Evolutionary conservation across 53 echinoderm and acorn worm species (phyloP), one percentile per base, ranked within the genome.

Genomic region (Glandiceps talaboti): DNA sequence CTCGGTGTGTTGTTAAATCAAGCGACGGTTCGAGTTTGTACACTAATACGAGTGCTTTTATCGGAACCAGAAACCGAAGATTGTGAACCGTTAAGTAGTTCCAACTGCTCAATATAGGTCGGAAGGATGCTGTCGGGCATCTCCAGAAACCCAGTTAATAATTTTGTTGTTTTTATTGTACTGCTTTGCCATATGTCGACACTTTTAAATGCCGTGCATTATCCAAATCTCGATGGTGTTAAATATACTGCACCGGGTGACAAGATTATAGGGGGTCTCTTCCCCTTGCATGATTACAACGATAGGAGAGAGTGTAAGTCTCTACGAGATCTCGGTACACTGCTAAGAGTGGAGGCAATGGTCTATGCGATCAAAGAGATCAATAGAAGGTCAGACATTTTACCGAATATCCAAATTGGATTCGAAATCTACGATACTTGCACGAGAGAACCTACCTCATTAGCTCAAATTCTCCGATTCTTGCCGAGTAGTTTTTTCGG

Each of bases 291-390:
- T 20, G 64, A 80, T 80, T 82, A 84, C 28, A 76, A 33, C 1
- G 81, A 73, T 27, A 31, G 76, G 25, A 31, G 80, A 29, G 73
- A 82, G 1, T 94, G 94, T 31, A 74, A 30, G 27, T 73, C 29
- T 0, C 78, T 92, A 45, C 83, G 91, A 14, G 94, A 91, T 30
- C 74, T 86, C 28, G 79, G n/a, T 20, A 45, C 64, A 20, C 64
- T 45, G 6, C 64, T 45, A 6, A 1, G 29, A 14, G 27, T 28
- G 27, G 64, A 45, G 20, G 6, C 64, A 6, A 45, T 45, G 64
- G 64, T 45, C 64, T 45, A 45, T 20, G 64, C 64, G 6, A 45
- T 45, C 64, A 20, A 45, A 20, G 64, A 45, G 20, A 45, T 45
- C 64, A 45, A 45, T 20, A 45, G 20, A 6, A 45, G 20, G 6